phyloP scores from a whole-genome alignment of 1,140 invertebrate genomes.

The Bombyx mori region DNA sequence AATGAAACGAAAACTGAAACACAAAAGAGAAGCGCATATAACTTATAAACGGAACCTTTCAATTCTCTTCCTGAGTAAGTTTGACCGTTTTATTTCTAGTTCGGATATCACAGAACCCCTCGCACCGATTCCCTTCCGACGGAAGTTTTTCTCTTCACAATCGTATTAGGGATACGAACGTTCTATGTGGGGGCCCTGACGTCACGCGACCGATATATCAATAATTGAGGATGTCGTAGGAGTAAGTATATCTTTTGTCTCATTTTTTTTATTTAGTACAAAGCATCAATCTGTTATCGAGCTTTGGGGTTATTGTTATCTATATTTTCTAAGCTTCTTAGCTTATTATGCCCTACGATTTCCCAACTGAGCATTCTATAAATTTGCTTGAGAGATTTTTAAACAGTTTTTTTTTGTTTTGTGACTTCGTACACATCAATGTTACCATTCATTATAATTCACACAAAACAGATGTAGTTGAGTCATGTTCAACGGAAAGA shows the following conservation, averaged over 20 bases:
- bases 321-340: not conserved
- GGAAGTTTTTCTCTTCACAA: slow-evolving; percentile 1
- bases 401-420: no score
- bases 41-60: no score
- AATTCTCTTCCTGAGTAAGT: no score
- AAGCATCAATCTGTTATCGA: not conserved
- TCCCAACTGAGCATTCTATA: no score
- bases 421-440: no score
- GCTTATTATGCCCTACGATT: no score
- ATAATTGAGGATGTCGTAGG: not conserved
- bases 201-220: not conserved
- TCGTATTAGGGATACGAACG: not conserved
- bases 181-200: not conserved
- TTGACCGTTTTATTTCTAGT: not conserved
- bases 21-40: no score
- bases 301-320: not conserved
- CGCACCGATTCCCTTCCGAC: not conserved
- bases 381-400: no score
- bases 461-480: no score
- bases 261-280: not conserved
- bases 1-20: no score
- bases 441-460: no score
- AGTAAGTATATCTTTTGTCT: not conserved
- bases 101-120: not conserved
- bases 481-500: no score